Evolutionary conservation across 2,113 vertebrate genomes (phyloP).

Genomic region (Hystrix brachyura): DNA sequence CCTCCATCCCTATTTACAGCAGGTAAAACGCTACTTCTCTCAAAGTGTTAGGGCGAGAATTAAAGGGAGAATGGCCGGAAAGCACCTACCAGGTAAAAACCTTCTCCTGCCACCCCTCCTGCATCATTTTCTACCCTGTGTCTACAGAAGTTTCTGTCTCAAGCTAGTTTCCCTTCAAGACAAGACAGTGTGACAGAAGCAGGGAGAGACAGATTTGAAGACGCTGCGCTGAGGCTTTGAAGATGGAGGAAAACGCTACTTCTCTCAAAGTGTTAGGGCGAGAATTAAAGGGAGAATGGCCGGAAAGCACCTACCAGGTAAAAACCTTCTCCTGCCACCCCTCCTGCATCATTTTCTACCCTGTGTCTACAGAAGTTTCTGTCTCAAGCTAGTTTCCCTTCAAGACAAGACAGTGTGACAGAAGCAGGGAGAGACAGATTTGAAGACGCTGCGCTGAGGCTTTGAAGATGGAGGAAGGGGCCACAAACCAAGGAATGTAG

Average conservation of each 20-base stretch:
- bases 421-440: neutral
- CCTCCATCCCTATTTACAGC: too few relatives aligned
- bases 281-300: neutral
- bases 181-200: neutral
- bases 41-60: neutral
- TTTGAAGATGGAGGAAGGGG: neutral
- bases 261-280: neutral
- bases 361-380: neutral
- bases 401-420: neutral
- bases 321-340: neutral
- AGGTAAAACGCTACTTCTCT: neutral
- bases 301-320: neutral
- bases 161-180: neutral
- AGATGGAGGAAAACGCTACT: neutral
- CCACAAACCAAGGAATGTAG: neutral
- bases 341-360: neutral
- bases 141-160: neutral
- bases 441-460: neutral
- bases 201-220: neutral
- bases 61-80: neutral
- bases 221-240: neutral
- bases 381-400: neutral
- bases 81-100: neutral
- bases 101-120: neutral
- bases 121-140: neutral